Evolutionary conservation across 2,113 vertebrate species (phyloP), one percentile per base, ranked within the genome.

Genomic region (Opisthocomus hoazin): DNA sequence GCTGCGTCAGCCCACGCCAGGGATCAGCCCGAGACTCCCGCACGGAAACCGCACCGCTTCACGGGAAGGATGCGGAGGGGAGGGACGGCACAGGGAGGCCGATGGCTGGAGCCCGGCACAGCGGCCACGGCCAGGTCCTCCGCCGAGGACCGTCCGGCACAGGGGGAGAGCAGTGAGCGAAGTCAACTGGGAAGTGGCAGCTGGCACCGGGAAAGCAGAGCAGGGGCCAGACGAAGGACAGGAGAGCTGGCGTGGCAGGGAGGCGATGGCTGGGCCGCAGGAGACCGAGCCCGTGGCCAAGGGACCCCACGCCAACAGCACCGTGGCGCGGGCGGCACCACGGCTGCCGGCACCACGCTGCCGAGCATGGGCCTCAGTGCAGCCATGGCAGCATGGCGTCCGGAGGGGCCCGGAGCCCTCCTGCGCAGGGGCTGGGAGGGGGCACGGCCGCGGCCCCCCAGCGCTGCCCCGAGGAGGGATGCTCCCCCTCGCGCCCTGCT

Each of bases 1-100:
- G 3, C n/a, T 2, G 22, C 2, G 2, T 8, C 54, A 50, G 7
- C n/a, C 58, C 32, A 15, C 3, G 27, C 39, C 0, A 0, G 18
- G 22, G 32, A 43, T 24, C 71, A 29, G 58, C 10, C 58, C 0
- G 0, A 81, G 74, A 61, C 3, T 65, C 11, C 2, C 23, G 48
- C 20, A 51, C 22, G 29, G 13, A 54, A 34, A n/a, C 24, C 2
- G 11, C 48, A 23, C 13, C 1, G 3, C 21, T 30, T 15, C 60
- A 60, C 45, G 24, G 36, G 27, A 3, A 14, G 37, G 48, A 32
- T 79, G 23, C 0, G 0, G 15, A 63, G 37, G 32, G n/a, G 14
- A 66, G 43, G 43, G 43, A 48, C 11, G 68, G 65, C 87, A 89
- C 16, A 19, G 37, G 15, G 7, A 29, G 46, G 8, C 15, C 8